phyloP scores from a whole-genome alignment of 2,113 vertebrate species.

The Lagenorhynchus albirostris region DNA sequence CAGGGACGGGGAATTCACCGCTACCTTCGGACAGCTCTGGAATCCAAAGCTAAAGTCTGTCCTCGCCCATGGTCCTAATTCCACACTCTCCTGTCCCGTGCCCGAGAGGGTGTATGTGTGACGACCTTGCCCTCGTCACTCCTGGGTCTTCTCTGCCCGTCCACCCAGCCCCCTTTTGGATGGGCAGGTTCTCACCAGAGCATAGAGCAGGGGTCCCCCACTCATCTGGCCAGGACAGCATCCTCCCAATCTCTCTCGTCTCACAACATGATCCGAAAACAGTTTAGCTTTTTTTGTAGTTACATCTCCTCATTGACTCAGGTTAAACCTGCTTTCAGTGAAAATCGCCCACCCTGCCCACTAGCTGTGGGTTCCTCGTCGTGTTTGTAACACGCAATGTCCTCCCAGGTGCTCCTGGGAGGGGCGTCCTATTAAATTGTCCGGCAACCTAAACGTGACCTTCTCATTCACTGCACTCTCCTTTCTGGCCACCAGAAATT shows the following conservation, averaged over 20 bases:
- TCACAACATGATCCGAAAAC: neutral
- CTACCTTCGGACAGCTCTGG: neutral
- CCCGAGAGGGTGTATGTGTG: neutral
- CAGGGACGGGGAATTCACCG: accelerated
- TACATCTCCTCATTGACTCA: neutral
- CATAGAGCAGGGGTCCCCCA: neutral
- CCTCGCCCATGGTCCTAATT: neutral
- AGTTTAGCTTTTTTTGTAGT: neutral
- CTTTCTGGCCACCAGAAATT: neutral
- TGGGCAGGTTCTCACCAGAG: neutral
- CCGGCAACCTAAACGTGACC: neutral
- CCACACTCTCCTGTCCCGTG: neutral
- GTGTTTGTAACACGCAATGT: accelerated
- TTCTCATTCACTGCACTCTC: neutral
- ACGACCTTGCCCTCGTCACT: neutral
- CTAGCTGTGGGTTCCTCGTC: neutral
- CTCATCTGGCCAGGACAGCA: neutral
- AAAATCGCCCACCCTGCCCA: neutral
- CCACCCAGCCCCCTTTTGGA: neutral
- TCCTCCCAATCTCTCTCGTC: neutral
- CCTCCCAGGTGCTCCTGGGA: neutral
- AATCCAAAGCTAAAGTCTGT: neutral
- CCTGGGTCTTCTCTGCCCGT: neutral
- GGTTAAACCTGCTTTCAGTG: neutral
- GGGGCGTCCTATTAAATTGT: neutral